Base-by-base conservation (phyloP, 1,140 invertebrate species). In the Bilobella aurantiaca region DNA sequence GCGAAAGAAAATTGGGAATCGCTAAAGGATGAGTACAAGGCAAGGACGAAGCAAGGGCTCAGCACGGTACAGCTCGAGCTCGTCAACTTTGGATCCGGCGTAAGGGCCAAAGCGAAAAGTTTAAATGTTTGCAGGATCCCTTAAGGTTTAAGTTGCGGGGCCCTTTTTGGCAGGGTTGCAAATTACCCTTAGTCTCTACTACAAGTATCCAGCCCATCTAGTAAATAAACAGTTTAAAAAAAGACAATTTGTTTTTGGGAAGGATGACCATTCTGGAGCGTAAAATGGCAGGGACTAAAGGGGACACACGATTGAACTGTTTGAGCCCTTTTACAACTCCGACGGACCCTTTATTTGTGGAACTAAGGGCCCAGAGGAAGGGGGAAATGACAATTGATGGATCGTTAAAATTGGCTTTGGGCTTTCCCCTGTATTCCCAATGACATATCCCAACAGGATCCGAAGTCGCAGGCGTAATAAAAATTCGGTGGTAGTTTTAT, bases 391-490 rank as follows among this genome's bases (percentile, higher is more conserved):
- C 62, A 64, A 53, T 42, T 65, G 64, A 65, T 65, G 64, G 58
- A 65, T 65, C 58, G 64, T 65, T 60, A 65, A 42, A 65, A 65
- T 65, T 65, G 64, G 58, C 42, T 65, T 37, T 61, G 64, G 58
- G 46, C 29, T 49, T 62, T 62, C 3, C 16, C 27, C 27, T 42
- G 8, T 12, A 42, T 42, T 42, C 34, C 34, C 34, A 42, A 18
- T 42, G 34, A 42, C 34, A 42, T 42, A n/a, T 42, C 34, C 18
- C 8, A 42, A 42, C 18, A 8, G 34, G 34, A 18, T 18, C 34
- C 34, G 18, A 42, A 18, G 34, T 12, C 8, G 8, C 34, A 42
- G 34, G 8, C 8, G 18, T 42, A 8, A 42, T 42, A 42, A 42
- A 42, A n/a, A n/a, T n/a, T n/a, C n/a, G n/a, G 34, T 42, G 34